These are phyloP conservation scores for Epinephelus moara DNA, from an alignment of 2,113 vertebrate genomes.

Conservation along the genomic window DNA sequence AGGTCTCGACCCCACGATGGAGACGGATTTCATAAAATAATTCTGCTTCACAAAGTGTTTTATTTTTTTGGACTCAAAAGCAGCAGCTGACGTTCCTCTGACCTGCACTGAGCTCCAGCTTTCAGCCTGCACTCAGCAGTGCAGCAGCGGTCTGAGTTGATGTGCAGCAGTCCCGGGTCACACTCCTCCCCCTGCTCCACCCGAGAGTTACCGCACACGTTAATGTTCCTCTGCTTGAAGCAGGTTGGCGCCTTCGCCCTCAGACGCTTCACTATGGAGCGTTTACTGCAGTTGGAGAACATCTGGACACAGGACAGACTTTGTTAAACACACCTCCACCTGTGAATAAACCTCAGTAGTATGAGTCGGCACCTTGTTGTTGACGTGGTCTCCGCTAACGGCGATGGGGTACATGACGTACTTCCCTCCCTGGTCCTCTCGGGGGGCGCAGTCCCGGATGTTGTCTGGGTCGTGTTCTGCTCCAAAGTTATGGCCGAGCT, in stretches of 20 bases:
- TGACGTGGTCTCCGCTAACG: constrained; percentile 95
- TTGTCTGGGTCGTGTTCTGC: constrained; percentile 96
- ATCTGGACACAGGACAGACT: constrained; percentile 78
- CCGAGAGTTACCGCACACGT: constrained; percentile 96
- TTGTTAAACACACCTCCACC: too few relatives aligned
- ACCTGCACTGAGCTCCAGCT: constrained; percentile 90
- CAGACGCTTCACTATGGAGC: constrained; percentile 92
- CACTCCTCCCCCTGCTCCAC: constrained; percentile 96
- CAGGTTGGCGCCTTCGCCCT: constrained; percentile 90
- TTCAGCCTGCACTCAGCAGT: constrained; percentile 87
- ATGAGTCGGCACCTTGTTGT: constrained; percentile 92
- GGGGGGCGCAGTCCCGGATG: constrained; percentile 90
- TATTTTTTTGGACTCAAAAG: too few relatives aligned
- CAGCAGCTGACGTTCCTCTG: too few relatives aligned
- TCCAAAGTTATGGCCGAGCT: constrained; percentile 97
- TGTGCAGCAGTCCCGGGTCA: constrained; percentile 92
- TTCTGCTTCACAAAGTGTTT: too few relatives aligned
- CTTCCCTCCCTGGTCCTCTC: constrained; percentile 95
- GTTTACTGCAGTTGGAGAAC: constrained; percentile 96
- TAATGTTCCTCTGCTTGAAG: constrained; percentile 92
- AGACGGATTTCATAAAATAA: too few relatives aligned
- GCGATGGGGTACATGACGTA: constrained; percentile 98
- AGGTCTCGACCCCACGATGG: too few relatives aligned
- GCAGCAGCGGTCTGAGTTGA: constrained; percentile 91
- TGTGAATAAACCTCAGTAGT: not conserved